Evolutionary conservation across 2,888 invertebrate genomes (phyloP), one percentile per base, ranked within the genome.

Genomic region (Ptilodon capucinus): DNA sequence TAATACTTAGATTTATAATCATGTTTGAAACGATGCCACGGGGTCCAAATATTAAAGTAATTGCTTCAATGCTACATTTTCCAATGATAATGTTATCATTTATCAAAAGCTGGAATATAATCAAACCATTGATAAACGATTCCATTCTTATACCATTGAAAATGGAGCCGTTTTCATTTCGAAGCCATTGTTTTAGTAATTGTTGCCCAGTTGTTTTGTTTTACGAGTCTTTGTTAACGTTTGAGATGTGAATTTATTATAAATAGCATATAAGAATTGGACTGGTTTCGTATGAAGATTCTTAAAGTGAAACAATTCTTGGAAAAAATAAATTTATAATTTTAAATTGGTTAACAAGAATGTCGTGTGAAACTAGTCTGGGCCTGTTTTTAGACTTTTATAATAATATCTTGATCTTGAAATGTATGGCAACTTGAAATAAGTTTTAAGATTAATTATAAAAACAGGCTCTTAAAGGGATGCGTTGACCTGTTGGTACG

Each of bases 161-260:
- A n/a, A n/a, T n/a, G n/a, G n/a, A n/a, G n/a, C n/a, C n/a, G n/a
- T n/a, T n/a, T n/a, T n/a, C n/a, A n/a, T n/a, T n/a, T n/a, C n/a
- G n/a, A n/a, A n/a, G n/a, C n/a, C n/a, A n/a, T n/a, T n/a, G n/a
- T n/a, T n/a, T n/a, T n/a, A n/a, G n/a, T n/a, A n/a, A n/a, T n/a
- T n/a, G n/a, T n/a, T n/a, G n/a, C n/a, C n/a, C n/a, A n/a, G n/a
- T n/a, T n/a, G n/a, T n/a, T n/a, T 71, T 71, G 71, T 74, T 76
- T 57, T 61, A 74, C 18, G 14, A 75, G 68, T 69, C 75, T 71
- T 76, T 76, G 76, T 80, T 79, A 79, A 77, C 61, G 67, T 71
- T 77, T 76, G 73, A 74, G 53, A 64, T 67, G 68, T 74, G 74
- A 76, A 77, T 76, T 78, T 78, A 74, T 73, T 49, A 51, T 21